phyloP scores from a whole-genome alignment of 2,113 vertebrate genomes.

The Ellobius talpinus region DNA sequence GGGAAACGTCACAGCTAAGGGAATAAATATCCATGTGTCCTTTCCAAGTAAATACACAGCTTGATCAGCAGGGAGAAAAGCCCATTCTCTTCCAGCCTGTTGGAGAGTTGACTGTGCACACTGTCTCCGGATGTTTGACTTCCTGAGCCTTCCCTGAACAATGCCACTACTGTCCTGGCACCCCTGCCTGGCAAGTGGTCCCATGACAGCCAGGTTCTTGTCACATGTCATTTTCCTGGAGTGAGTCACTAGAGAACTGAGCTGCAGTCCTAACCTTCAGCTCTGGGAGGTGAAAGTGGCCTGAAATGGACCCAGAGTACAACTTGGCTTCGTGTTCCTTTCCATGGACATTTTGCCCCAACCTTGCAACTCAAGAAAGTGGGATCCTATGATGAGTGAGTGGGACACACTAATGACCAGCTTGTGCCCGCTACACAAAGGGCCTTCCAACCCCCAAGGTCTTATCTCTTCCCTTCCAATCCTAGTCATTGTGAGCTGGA shows the following conservation, averaged over 20 bases:
- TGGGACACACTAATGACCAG: background rate
- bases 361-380: background rate
- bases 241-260: constrained; percentile 53
- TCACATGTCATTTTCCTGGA: constrained; percentile 76
- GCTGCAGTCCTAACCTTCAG: constrained; percentile 63
- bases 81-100: background rate
- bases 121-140: constrained; percentile 71
- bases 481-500: background rate
- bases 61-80: background rate
- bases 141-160: constrained; percentile 75
- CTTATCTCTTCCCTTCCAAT: background rate
- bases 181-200: constrained; percentile 43
- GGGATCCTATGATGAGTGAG: background rate
- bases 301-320: background rate
- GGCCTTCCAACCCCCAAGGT: background rate
- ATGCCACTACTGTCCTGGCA: constrained; percentile 77
- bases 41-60: background rate
- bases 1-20: background rate
- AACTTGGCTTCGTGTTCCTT: background rate
- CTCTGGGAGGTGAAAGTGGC: constrained; percentile 5
- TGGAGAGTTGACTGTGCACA: constrained; percentile 14
- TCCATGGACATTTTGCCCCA: background rate
- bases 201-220: constrained; percentile 64
- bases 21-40: background rate
- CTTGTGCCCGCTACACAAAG: constrained; percentile 9